These are phyloP conservation scores for Diplazon laetatorius DNA, from an alignment of 2,888 invertebrate species.

Conservation along the genomic window DNA sequence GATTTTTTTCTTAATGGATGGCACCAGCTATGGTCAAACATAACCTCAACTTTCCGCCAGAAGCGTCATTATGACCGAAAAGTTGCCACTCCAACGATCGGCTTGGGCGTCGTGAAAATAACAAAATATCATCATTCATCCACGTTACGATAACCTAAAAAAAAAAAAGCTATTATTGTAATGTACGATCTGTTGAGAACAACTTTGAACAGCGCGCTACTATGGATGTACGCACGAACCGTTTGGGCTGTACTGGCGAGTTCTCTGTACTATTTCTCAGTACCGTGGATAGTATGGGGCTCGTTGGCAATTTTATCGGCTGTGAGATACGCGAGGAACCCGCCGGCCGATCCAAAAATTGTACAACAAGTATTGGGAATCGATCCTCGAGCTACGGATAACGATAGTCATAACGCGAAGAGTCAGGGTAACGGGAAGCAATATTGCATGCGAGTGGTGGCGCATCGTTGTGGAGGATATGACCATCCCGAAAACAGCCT, in stretches of 20 bases:
- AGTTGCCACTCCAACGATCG: background rate
- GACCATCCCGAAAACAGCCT: conserved; percentile 93
- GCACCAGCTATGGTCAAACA: background rate
- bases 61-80: conserved; percentile 1
- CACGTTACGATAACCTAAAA: background rate
- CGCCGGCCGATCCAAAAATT: conserved; percentile 71
- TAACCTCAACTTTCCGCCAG: background rate
- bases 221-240: conserved; percentile 75
- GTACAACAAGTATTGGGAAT: conserved; percentile 77
- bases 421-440: conserved; percentile 71
- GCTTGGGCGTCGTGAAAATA: background rate
- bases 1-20: background rate
- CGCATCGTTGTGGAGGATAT: conserved; percentile 89
- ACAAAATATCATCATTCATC: background rate
- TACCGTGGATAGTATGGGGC: conserved; percentile 78
- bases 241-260: conserved; percentile 69
- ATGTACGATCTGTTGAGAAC: conserved; percentile 68
- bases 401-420: conserved; percentile 64
- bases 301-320: conserved; percentile 69
- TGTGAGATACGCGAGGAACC: conserved; percentile 72
- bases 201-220: conserved; percentile 68
- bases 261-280: conserved; percentile 72
- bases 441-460: conserved; percentile 85
- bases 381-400: conserved; percentile 73
- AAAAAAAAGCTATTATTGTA: background rate